Conservation (phyloP, 2,888 invertebrate genomes). For the Eupithecia exiguata region DNA sequence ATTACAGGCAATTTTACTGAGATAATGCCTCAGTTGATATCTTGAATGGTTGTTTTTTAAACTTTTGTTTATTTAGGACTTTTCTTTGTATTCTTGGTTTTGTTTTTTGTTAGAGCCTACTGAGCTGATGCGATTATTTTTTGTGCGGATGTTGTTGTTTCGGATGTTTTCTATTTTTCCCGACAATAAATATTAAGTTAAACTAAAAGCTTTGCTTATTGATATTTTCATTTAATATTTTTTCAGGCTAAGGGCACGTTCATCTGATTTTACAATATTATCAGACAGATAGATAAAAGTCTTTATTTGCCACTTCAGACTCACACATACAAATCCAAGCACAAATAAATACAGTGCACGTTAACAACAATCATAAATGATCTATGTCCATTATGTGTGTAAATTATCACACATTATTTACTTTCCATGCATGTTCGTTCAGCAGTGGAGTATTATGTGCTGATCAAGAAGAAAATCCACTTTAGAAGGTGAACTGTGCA, state of each 20-base stretch:
- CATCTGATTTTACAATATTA: background rate
- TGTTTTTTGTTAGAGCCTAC: background rate
- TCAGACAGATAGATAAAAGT: no score
- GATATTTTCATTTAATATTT: background rate
- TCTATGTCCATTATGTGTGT: no score
- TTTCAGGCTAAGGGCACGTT: background rate
- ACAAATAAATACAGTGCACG: no score
- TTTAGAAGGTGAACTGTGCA: no score
- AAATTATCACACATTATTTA: no score
- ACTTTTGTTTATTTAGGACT: constrained; percentile 13
- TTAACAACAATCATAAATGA: no score
- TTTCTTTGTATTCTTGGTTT: constrained; percentile 7
- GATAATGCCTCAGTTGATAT: constrained; percentile 26
- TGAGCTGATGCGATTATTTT: constrained; percentile 1
- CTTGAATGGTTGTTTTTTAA: constrained; percentile 31
- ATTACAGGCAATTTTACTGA: constrained; percentile 27
- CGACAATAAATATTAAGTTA: background rate
- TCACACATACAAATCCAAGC: no score
- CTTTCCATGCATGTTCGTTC: no score
- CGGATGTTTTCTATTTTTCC: background rate
- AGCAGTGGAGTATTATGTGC: no score
- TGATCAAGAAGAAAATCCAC: no score
- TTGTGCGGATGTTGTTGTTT: constrained; percentile 3
- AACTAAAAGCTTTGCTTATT: background rate
- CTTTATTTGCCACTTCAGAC: no score